Percentiles rank a stretch among this genome's conserved stretches.
Conservation (phyloP, 2,797 vertebrate genomes). For the Arremon brunneinucha region DNA sequence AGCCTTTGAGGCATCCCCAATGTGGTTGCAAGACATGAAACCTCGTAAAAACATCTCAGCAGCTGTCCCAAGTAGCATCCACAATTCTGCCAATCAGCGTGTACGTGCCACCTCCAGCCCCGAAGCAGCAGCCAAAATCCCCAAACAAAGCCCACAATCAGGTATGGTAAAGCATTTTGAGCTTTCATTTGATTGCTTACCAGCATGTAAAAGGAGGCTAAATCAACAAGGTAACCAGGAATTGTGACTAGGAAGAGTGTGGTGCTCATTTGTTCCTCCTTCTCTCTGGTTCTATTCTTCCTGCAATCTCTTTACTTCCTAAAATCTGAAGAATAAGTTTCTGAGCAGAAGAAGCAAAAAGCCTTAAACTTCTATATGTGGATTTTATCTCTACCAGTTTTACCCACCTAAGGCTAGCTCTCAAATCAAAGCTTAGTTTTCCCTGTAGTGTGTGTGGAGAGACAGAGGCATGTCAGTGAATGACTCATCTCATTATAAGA, state of each 20-base stretch:
- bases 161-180: slow-evolving; percentile 82
- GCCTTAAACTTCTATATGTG: neutral
- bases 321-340: slow-evolving; percentile 12
- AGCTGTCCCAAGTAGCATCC: slow-evolving; percentile 78
- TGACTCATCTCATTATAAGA: neutral
- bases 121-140: slow-evolving; percentile 86
- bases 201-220: slow-evolving; percentile 20
- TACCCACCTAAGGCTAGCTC: neutral
- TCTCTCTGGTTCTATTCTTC: neutral
- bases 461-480: neutral
- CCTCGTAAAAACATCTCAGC: slow-evolving; percentile 84
- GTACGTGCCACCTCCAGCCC: slow-evolving; percentile 84
- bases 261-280: neutral
- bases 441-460: neutral
- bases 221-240: slow-evolving; percentile 37
- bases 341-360: neutral
- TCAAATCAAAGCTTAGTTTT: neutral
- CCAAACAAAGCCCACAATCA: slow-evolving; percentile 90
- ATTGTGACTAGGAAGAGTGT: slow-evolving; percentile 13
- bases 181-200: slow-evolving; percentile 62
- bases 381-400: neutral
- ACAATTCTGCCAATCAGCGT: slow-evolving; percentile 83
- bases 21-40: slow-evolving; percentile 92
- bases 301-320: neutral
- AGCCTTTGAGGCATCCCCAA: slow-evolving; percentile 88